phyloP scores from a whole-genome alignment of 2,888 invertebrate genomes.

The Leptinotarsa peninsularis region DNA sequence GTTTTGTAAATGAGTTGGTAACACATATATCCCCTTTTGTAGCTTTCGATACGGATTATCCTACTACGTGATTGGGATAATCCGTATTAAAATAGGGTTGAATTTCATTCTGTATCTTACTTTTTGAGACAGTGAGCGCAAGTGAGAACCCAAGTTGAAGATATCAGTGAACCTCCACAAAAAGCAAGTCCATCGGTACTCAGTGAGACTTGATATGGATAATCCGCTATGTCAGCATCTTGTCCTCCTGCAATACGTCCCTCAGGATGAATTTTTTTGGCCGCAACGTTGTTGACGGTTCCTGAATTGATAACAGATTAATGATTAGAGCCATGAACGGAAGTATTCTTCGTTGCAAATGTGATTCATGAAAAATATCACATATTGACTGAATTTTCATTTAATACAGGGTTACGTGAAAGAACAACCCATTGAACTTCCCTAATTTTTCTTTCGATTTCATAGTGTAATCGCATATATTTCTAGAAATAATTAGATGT shows the following conservation, averaged over 20 bases:
- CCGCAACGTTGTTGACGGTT: background rate
- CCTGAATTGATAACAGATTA: background rate
- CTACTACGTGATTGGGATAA: background rate
- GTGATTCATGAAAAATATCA: no score
- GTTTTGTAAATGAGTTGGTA: no score
- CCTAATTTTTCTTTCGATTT: no score
- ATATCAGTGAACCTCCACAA: constrained; percentile 32
- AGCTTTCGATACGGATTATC: no score
- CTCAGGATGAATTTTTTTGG: background rate
- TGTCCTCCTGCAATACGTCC: constrained; percentile 32
- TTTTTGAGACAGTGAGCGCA: constrained; percentile 29
- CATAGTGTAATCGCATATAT: no score
- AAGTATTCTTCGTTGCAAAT: no score
- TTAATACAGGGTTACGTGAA: no score
- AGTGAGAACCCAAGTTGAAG: constrained; percentile 28
- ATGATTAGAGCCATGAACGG: no score
- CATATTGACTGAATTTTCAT: no score
- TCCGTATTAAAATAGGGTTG: background rate
- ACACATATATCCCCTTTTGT: no score
- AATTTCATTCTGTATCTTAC: constrained; percentile 4
- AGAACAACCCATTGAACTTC: no score
- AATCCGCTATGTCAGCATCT: constrained; percentile 35
- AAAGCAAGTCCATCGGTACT: constrained; percentile 21
- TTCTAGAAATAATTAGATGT: no score
- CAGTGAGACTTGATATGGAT: constrained; percentile 33